Evolutionary conservation across 2,888 invertebrate species (phyloP), one percentile per base, ranked within the genome.

Genomic region (Stenoptilia bipunctidactyla): DNA sequence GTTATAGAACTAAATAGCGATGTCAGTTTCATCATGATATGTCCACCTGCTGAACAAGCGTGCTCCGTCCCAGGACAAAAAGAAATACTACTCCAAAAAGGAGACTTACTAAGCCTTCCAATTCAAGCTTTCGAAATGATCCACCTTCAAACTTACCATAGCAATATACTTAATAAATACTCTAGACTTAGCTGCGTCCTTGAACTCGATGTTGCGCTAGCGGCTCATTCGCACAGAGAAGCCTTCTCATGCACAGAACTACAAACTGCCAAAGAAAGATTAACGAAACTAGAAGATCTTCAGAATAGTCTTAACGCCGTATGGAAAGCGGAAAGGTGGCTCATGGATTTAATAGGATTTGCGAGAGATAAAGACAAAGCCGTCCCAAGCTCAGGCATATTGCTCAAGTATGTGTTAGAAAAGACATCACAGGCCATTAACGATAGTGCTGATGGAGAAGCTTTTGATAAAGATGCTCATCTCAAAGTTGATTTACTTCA

Each of bases 241-340:
- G 97, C 98, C 0, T 98, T 98, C 70, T 97, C 96, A 1, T 91
- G 92, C 40, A 89, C 89, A 2, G 98, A 98, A 68, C 72, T 97
- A 15, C 90, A 91, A 46, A 87, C 89, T 2, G 95, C 97, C 40
- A 96, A 94, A 69, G 93, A 94, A 55, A 89, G 94, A 42, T 79
- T 98, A 33, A 83, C 88, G 0, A 92, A 92, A 56, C 74, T 98
- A 15, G 92, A 93, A 60, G 92, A 94, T 39, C 87, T 97, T 34
- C 97, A 97, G 62, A 85, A 89, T 25, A 92, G 90, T 56, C 84
- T 98, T 36, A 98, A 98, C 58, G 76, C 88, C 0, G 90, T 95
- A 2, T 98, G 98, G 98, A 95, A 96, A 61, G 91, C 92, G 13
- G 92, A 95, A 34, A 89, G 99, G 13, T 99, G 98, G 98, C 87